Base-by-base conservation (phyloP, 2,797 vertebrate genomes). In the Pseudochromis fuscus region DNA sequence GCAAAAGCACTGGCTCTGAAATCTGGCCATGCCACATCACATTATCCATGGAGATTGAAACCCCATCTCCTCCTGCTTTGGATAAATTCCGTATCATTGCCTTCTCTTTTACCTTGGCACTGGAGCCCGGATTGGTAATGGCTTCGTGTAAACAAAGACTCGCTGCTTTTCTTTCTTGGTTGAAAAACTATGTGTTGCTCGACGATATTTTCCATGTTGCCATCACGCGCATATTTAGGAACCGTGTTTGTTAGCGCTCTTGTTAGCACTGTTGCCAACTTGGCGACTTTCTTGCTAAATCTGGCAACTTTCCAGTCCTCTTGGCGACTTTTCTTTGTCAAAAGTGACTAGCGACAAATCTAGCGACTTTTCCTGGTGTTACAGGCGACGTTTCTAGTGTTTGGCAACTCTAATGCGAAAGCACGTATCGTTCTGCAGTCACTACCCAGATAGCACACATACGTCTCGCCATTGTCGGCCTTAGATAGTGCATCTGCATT, bases 1-100 rank as follows among this genome's bases (percentile, higher is more conserved):
- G 58, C 46, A 79, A 72, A 81, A 71, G 46, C 68, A 50, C 16
- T 66, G 67, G 75, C 72, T 82, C 60, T 79, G 46, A 72, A 64
- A 73, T 75, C 38, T 68, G 53, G 65, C 74, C 27, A 46, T 50
- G 64, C 68, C 76, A 62, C 66, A 87, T 87, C 60, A 74, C 68
- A 83, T 87, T 88, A 79, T 86, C 56, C 84, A 85, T 33, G 76
- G 82, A 80, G 79, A 86, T 75, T 86, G 57, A 77, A 81, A 82
- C 31, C 30, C 49, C 23, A 35, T 70, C 67, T 82, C 45, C 53
- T 73, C 24, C 72, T 59, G 74, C 74, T 77, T 82, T 85, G 51
- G 72, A 75, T 82, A 77, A 77, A 82, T 79, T 79, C 85, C 24
- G 33, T 77, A 74, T 89, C 75, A 82, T 80, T 84, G 72, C 68